These are phyloP conservation scores for Hydrozoanthus gracilis DNA, from an alignment of 92 coral and sea anemone genomes.

Conservation along the genomic window DNA sequence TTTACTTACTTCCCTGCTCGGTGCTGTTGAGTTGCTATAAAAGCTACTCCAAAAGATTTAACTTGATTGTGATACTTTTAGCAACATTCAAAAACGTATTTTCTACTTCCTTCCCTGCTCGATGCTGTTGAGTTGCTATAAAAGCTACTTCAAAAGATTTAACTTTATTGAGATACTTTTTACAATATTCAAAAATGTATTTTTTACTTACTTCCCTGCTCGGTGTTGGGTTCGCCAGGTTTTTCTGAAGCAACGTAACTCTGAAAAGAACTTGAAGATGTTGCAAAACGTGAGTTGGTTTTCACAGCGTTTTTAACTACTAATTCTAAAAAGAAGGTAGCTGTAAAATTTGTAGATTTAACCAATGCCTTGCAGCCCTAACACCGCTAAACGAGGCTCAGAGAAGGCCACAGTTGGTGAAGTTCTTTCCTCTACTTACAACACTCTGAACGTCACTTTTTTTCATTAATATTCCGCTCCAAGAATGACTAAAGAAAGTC, in stretches of 20 bases:
- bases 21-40: neutral
- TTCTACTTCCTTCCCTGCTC: slow-evolving; percentile 22
- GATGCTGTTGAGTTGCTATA: neutral
- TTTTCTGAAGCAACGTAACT: slow-evolving; percentile 29
- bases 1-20: slow-evolving; percentile 19
- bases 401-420: neutral
- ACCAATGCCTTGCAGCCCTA: too few species aligned
- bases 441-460: neutral
- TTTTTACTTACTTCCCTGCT: slow-evolving; percentile 18
- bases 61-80: too few species aligned
- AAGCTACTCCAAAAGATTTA: neutral
- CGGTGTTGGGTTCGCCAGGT: neutral
- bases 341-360: too few species aligned
- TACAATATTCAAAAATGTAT: neutral
- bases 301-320: neutral
- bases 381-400: neutral
- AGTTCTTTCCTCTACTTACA: neutral
- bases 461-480: neutral
- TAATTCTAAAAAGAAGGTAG: neutral
- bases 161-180: too few species aligned
- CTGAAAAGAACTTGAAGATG: slow-evolving; percentile 30
- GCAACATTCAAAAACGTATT: neutral
- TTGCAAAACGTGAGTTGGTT: neutral
- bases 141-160: neutral
- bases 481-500: neutral